Evolutionary conservation across 2,888 invertebrate species (phyloP).

Genomic region (Philaethria dido): DNA sequence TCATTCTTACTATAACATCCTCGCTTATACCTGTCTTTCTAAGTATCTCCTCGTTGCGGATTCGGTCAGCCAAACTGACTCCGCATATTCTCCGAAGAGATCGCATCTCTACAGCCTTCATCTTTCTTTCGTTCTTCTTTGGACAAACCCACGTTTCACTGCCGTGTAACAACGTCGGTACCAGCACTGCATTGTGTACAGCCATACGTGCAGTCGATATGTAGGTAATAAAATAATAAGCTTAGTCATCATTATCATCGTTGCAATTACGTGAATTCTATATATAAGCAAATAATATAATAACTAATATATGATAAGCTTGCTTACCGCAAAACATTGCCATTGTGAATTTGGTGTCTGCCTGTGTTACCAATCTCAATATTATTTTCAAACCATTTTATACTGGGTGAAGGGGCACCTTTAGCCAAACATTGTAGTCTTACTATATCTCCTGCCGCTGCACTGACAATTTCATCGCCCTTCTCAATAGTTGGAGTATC

Average conservation of each 20-base stretch:
- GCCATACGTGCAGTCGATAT: too few species aligned
- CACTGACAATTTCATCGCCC: constrained; percentile 20
- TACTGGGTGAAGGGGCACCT: constrained; percentile 53
- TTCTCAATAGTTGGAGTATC: constrained; percentile 10
- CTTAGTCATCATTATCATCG: neutral
- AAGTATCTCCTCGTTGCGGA: too few species aligned
- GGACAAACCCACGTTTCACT: too few species aligned
- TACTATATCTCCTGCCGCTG: constrained; percentile 47
- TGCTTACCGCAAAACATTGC: constrained; percentile 41
- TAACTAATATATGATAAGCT: neutral
- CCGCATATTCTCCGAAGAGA: too few species aligned
- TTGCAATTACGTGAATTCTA: neutral
- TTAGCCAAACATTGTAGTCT: constrained; percentile 50
- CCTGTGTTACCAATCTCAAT: constrained; percentile 37
- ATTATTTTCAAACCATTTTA: constrained; percentile 54
- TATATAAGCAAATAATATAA: neutral
- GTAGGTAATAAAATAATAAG: neutral
- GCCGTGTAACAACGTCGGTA: too few species aligned
- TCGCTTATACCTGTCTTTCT: too few species aligned
- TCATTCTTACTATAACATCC: too few species aligned
- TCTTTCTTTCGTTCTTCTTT: too few species aligned
- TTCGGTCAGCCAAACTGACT: too few species aligned
- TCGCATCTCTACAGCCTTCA: too few species aligned
- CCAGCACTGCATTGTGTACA: too few species aligned
- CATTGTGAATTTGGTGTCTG: constrained; percentile 44